Evolutionary conservation across 1,140 invertebrate species (phyloP).

Genomic region (Drosophila cardini): DNA sequence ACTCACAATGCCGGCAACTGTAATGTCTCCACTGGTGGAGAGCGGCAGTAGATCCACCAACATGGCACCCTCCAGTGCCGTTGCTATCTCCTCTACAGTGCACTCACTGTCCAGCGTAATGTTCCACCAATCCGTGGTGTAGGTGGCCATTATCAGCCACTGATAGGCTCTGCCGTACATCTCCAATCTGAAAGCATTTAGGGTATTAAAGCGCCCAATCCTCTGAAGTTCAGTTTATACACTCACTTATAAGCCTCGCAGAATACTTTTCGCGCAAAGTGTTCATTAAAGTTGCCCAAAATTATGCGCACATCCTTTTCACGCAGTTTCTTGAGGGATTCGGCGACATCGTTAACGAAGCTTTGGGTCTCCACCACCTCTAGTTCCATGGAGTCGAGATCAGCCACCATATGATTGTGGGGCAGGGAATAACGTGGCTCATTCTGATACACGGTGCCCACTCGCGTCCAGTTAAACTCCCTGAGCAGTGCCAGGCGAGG

Average conservation of each 20-base stretch:
- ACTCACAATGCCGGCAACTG: slow-evolving; percentile 96
- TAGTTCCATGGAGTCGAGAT: slow-evolving; percentile 92
- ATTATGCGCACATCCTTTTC: slow-evolving; percentile 98
- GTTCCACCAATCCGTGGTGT: slow-evolving; percentile 92
- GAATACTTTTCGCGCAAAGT: slow-evolving; percentile 96
- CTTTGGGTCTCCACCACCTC: slow-evolving; percentile 96
- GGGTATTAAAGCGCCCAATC: neutral
- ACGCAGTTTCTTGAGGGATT: slow-evolving; percentile 93
- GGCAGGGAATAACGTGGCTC: slow-evolving; percentile 97
- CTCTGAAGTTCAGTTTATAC: neutral
- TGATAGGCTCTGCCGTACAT: slow-evolving; percentile 97
- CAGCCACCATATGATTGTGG: slow-evolving; percentile 95
- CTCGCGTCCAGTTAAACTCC: slow-evolving; percentile 98
- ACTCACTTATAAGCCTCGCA: slow-evolving; percentile 94
- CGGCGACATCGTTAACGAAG: slow-evolving; percentile 95
- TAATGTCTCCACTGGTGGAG: slow-evolving; percentile 89
- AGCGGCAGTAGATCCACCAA: slow-evolving; percentile 89
- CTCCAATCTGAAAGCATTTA: slow-evolving; percentile 86
- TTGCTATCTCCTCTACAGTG: slow-evolving; percentile 90
- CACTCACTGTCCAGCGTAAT: slow-evolving; percentile 87
- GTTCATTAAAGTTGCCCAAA: slow-evolving; percentile 97
- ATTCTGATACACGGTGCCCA: slow-evolving; percentile 98
- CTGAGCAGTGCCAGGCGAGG: slow-evolving; percentile 94
- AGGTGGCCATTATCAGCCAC: slow-evolving; percentile 98
- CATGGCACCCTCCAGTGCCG: slow-evolving; percentile 95